A percentile compares a stretch with the other conserved stretches of the same genome.
Evolutionary conservation across 1,140 invertebrate genomes (phyloP).

Genomic region (Neotoxoptera formosana): DNA sequence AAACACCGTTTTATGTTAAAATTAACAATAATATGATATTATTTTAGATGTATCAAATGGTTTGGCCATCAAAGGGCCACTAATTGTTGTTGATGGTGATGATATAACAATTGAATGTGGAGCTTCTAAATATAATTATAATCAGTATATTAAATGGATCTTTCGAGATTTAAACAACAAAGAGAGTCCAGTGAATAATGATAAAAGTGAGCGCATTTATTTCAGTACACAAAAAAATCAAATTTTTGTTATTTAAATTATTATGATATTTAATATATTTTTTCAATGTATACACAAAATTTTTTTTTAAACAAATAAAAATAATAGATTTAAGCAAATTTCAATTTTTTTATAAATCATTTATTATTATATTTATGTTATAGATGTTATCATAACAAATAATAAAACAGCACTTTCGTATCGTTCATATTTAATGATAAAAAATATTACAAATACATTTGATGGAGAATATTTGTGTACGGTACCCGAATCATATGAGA

Average conservation of each 20-base stretch:
- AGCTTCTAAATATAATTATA: slow-evolving; percentile 68
- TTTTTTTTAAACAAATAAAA: background rate
- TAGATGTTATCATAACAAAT: slow-evolving; percentile 19
- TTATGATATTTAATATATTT: background rate
- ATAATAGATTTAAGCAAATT: background rate
- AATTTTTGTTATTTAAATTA: background rate
- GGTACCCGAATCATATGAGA: background rate
- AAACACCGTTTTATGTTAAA: background rate
- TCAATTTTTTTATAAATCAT: background rate
- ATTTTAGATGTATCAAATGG: slow-evolving; percentile 60
- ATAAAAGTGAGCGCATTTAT: background rate
- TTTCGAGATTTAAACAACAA: background rate
- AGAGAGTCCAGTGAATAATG: background rate
- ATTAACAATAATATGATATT: background rate
- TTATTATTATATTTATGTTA: background rate
- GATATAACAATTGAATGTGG: slow-evolving; percentile 67
- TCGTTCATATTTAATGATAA: slow-evolving; percentile 12
- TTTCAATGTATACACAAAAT: background rate
- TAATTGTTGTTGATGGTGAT: slow-evolving; percentile 66
- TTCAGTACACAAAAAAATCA: background rate
- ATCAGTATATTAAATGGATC: slow-evolving; percentile 65
- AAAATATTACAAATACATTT: slow-evolving; percentile 46
- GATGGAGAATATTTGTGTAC: slow-evolving; percentile 43
- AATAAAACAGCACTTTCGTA: slow-evolving; percentile 34
- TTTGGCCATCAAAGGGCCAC: slow-evolving; percentile 52